Evolutionary conservation across 2,113 vertebrate genomes (phyloP), one percentile per base, ranked within the genome.

Genomic region (Ursus arctos): DNA sequence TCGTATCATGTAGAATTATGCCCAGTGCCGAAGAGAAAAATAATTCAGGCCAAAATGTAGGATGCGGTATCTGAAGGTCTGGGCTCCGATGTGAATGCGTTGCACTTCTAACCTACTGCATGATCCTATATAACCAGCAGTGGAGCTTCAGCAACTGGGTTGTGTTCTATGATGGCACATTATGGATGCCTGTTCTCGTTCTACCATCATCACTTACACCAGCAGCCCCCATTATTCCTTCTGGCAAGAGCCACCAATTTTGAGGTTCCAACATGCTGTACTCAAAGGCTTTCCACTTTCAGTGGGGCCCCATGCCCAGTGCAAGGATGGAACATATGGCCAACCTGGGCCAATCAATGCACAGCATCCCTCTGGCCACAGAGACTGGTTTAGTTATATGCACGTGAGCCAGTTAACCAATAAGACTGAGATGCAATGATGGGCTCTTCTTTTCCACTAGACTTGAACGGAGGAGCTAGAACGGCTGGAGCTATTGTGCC

Each of bases 151-250:
- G 36, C 31, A 80, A 16, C 51, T 26, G 33, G 0, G 18, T 3
- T 1, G 0, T 6, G 4, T 57, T 83, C 13, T 33, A 15, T 28
- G 61, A 6, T 0, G 12, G 36, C 2, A 7, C 18, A 4, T 22
- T 21, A 0, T 10, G 40, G 65, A 7, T 6, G n/a, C 18, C 71
- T 57, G 15, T 24, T 47, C 53, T 72, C 65, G 2, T 65, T 65
- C 49, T 22, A 7, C 65, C 31, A 11, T 4, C 4, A 12, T 43
- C 8, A 26, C 28, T 49, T 4, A 55, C 72, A 10, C n/a, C 16
- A 69, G 59, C 18, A 65, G 40, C 6, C 13, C 13, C 74, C 12
- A 7, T 57, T 59, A 15, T 61, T 72, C 11, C 43, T 49, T 36
- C 22, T 55, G 81, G 14, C 10, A 63, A 93, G 33, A 63, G 33